Evolutionary conservation across 2,113 vertebrate genomes (phyloP).

Genomic region (Lonchura striata): DNA sequence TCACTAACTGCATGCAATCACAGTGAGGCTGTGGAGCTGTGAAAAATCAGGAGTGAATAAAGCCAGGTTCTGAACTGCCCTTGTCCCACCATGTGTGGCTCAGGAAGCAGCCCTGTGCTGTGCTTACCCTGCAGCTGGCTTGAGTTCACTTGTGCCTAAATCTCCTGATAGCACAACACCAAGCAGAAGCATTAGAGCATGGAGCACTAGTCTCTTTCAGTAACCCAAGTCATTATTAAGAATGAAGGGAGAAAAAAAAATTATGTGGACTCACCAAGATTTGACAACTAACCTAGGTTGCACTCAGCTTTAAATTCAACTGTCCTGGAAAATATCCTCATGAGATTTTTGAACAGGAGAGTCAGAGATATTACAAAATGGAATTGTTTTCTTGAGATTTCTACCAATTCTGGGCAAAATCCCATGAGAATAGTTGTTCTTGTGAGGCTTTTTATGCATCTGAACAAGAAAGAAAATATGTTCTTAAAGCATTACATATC

Average conservation of each 20-base stretch:
- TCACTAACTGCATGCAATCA: neutral
- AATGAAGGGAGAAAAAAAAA: neutral
- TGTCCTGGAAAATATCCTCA: neutral
- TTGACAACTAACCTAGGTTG: neutral
- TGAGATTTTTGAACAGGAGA: neutral
- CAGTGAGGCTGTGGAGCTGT: neutral
- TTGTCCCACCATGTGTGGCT: rapidly evolving
- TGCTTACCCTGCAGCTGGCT: neutral
- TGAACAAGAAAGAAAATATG: neutral
- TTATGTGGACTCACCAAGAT: neutral
- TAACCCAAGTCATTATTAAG: neutral
- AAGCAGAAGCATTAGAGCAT: neutral
- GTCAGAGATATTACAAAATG: neutral
- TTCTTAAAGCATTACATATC: neutral
- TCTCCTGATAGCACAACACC: neutral
- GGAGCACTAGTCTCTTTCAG: neutral
- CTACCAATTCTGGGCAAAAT: neutral
- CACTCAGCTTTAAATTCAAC: neutral
- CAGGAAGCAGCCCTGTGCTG: neutral
- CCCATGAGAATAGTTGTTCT: neutral
- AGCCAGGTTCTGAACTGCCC: neutral
- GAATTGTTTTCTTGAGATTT: neutral
- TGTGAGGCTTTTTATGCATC: neutral
- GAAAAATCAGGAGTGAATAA: neutral
- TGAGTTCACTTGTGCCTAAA: neutral